Conservation (phyloP, 2,797 vertebrate species). For the Fistularia tabacaria region DNA sequence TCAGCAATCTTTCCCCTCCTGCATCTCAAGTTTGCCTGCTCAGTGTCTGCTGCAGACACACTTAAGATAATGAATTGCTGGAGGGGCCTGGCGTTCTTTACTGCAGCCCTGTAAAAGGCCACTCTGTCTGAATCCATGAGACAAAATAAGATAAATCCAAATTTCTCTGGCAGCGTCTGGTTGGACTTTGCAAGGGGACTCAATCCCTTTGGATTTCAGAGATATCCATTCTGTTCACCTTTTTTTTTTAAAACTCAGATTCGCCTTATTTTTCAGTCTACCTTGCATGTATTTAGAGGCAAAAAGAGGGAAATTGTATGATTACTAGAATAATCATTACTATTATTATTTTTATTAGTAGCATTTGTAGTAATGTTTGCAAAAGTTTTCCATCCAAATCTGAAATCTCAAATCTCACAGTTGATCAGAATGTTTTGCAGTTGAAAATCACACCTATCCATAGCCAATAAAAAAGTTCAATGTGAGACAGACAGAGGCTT, state of each 20-base stretch:
- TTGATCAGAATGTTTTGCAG: too few relatives aligned
- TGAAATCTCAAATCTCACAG: too few relatives aligned
- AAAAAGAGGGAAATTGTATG: too few relatives aligned
- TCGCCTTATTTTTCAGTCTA: neutral
- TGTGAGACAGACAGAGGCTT: constrained; percentile 2
- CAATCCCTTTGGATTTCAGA: constrained; percentile 1
- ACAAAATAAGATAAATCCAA: constrained; percentile 24
- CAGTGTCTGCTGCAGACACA: constrained; percentile 63
- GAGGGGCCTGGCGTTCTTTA: constrained; percentile 59
- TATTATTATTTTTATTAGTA: too few relatives aligned
- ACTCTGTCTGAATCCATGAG: constrained; percentile 54
- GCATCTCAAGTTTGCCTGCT: constrained; percentile 35
- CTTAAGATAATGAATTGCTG: constrained; percentile 72
- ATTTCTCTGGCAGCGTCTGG: constrained; percentile 32
- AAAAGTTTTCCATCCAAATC: neutral
- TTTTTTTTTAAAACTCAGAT: neutral
- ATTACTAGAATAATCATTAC: too few relatives aligned
- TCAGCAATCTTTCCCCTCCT: constrained; percentile 56
- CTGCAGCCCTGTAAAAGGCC: constrained; percentile 59
- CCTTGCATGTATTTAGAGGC: neutral
- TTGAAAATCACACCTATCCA: neutral
- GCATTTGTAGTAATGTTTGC: too few relatives aligned
- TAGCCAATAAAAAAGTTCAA: constrained; percentile 29
- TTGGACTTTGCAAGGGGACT: neutral
- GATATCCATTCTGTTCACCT: neutral